Base-by-base conservation (phyloP, 2,888 invertebrate species). In the Noctua janthina region DNA sequence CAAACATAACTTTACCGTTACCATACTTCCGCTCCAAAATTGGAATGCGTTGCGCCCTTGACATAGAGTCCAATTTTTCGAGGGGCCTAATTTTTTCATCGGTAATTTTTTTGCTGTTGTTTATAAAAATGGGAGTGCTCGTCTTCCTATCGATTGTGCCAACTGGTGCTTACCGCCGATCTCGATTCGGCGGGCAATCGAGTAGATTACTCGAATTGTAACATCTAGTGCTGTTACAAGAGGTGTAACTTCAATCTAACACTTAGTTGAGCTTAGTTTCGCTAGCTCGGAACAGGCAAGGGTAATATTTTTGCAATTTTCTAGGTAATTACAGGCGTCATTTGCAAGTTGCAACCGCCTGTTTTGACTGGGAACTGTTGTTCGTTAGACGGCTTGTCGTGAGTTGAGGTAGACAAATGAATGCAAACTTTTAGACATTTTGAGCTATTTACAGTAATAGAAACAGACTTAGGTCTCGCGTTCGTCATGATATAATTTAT, bases 61-160 rank as follows among this genome's bases (percentile, higher is more conserved):
- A 91, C 84, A 91, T 94, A 95, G 91, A 93, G 94, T 88, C 90
- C 84, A 95, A 89, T 93, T 90, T 95, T 86, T 87, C 77, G 79
- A 83, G 87, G 71, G 84, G 82, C 79, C 72, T 76, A 86, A 11
- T 80, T 88, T 90, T 88, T 86, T 78, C 75, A 86, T 80, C 80
- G 81, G 88, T 90, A 88, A 91, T 91, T 90, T 91, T 90, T 91
- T 85, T 80, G 84, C 84, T 87, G 86, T 86, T 89, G 89, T 90
- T 90, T 91, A 93, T 93, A 95, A 96, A 96, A 95, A 93, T 92
- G 92, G 93, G 94, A 92, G 92, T 90, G 91, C 91, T 93, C 92
- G 94, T 94, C 93, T 94, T 91, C 81, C 88, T 96, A 96, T 96
- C 94, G 97, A 97, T 96, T 96, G 97, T 97, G 94, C 96, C 97